Base-by-base conservation (phyloP, 2,113 vertebrate genomes). In the Odobenus rosmarus region DNA sequence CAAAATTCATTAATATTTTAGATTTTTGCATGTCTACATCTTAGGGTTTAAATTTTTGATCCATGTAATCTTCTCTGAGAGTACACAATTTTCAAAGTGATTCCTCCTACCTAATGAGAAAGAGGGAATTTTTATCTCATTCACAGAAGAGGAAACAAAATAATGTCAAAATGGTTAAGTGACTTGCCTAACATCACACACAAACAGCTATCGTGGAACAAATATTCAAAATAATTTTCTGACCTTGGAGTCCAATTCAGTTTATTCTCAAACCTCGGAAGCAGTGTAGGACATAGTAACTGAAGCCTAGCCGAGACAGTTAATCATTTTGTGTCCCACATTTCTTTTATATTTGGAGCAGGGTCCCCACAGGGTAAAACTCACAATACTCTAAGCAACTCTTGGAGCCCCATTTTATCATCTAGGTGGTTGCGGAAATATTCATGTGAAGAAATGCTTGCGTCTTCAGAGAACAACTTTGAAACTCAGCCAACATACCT, bases 1-100 rank as follows among this genome's bases (percentile, higher is more conserved):
- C n/a, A 77, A 89, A 96, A 96, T 64, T 28, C 55, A 59, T 53
- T 69, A 81, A 53, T 53, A 90, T 77, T 93, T 85, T 92, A 86
- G 36, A 62, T 59, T 85, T 96, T 51, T 81, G 10, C 16, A 55
- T 26, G 92, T 67, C 57, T 51, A 49, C 24, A 71, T 77, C 18
- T 89, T 62, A 93, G 71, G 23, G 80, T 53, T 82, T 90, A 87
- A 12, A 24, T 74, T 81, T 77, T 88, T 71, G 31, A 80, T 84
- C 12, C 61, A 88, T 5, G 28, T 71, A 69, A 92, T 61, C 24
- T 89, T 81, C n/a, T 21, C 53, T 53, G 42, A 67, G 14, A 77
- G 33, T 62, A 49, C 42, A 49, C 49, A 72, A 39, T 61, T 79
- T 62, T 83, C 8, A 90, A 69, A 81, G 31, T 23, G 62, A 83